These are phyloP conservation scores for Tokudaia muenninki DNA, from an alignment of 2,797 vertebrate species.

Conservation along the genomic window DNA sequence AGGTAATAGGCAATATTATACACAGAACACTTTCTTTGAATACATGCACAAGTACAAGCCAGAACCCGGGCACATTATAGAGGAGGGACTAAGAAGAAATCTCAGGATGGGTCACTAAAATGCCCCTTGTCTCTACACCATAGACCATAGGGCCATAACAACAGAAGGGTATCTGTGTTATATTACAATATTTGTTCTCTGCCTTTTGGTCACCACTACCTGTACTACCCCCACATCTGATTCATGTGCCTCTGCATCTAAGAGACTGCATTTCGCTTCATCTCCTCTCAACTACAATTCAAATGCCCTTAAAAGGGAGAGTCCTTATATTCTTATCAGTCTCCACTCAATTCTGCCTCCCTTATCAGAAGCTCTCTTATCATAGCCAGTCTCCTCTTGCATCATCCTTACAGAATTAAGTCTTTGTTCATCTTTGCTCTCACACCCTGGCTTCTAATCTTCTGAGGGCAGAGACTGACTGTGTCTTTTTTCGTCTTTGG, in stretches of 20 bases:
- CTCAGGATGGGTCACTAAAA: neutral
- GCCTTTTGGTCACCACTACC: neutral
- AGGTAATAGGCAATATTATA: neutral
- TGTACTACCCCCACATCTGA: neutral
- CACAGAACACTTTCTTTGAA: neutral
- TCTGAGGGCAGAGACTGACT: neutral
- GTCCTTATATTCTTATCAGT: constrained; percentile 32
- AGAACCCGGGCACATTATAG: neutral
- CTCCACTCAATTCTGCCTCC: constrained; percentile 22
- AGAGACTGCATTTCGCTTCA: neutral
- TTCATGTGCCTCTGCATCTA: neutral
- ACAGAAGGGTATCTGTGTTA: neutral
- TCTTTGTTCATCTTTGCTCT: constrained; percentile 43
- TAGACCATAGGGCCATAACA: neutral
- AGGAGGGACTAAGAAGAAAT: neutral
- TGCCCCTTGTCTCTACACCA: neutral
- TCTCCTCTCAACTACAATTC: constrained; percentile 11
- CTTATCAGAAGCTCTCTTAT: constrained; percentile 53
- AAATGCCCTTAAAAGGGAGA: neutral
- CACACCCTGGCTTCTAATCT: constrained; percentile 32
- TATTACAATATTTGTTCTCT: neutral
- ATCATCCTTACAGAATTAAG: constrained; percentile 8
- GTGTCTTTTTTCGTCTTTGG: constrained; percentile 41
- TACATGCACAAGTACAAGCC: neutral
- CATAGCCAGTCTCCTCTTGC: neutral